Base-by-base conservation (phyloP, 1,140 invertebrate genomes). In the Nixonia krombeini region DNA sequence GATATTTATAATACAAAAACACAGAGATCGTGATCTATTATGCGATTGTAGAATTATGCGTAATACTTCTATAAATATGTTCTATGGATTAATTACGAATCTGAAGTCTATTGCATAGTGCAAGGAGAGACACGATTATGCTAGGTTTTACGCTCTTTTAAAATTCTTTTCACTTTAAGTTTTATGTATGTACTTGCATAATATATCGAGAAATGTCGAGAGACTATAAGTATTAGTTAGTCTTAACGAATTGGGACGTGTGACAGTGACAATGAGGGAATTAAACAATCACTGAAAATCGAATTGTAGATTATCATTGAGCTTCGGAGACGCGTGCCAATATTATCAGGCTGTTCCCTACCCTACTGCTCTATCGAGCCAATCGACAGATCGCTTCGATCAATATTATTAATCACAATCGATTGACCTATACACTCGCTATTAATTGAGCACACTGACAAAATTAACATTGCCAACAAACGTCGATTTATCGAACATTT, bases 81-180 rank as follows among this genome's bases (percentile, higher is more conserved):
- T 74, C 72, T 80, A 74, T 77, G 73, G 78, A 69, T 75, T 78
- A 70, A 38, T 63, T 74, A 79, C 73, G 76, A 82, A 78, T 73
- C 78, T 77, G 63, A 68, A 83, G 80, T 73, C 79, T 84, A 83
- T 83, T 82, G 76, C 73, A 72, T 82, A 82, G 75, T 85, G 82
- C 75, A 83, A 82, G 82, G 78, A 82, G 79, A 78, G 75, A 80
- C 64, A 52, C 74, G 78, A 81, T 81, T 81, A 81, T 77, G 75
- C 74, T 81, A 78, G 76, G 73, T 74, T 79, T 75, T 73, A 68
- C 75, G 72, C 62, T 61, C 77, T 38, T 37, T 35, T 37, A 52
- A 52, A 52, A 52, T 28, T 16, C 9, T 31, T 41, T 25, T 33
- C 4, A 12, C 29, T 33, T 33, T 3, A 33, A 33, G 4, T 33